Evolutionary conservation across 2,888 invertebrate genomes (phyloP).

Genomic region (Brachypterus glaber): DNA sequence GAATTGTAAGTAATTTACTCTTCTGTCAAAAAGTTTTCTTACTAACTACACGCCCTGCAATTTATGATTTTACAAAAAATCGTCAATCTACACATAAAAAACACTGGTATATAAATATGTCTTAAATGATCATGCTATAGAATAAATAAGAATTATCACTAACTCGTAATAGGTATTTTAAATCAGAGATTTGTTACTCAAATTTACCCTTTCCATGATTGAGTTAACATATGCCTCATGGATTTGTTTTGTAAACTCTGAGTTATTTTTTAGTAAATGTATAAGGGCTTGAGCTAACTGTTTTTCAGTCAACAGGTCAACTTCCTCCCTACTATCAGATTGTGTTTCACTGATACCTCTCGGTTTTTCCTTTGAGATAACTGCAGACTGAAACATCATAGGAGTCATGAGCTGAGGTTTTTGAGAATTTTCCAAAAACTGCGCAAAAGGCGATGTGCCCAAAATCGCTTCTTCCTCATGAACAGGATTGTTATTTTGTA

Average conservation of each 20-base stretch:
- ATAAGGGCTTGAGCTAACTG: conserved; percentile 84
- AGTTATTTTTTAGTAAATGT: conserved; percentile 77
- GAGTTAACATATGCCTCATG: conserved; percentile 90
- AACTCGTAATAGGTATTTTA: no score
- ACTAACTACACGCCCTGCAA: no score
- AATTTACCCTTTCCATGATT: conserved; percentile 51
- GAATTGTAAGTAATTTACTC: no score
- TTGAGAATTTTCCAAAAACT: conserved; percentile 46
- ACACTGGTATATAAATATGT: no score
- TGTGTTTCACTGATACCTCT: conserved; percentile 8
- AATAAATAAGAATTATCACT: no score
- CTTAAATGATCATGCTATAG: no score
- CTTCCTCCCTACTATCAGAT: conserved; percentile 27
- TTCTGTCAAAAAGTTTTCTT: no score
- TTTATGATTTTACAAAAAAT: no score
- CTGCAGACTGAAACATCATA: conserved; percentile 64
- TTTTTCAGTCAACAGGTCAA: conserved; percentile 75
- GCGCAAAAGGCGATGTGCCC: conserved; percentile 46
- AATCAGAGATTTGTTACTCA: conserved; percentile 11
- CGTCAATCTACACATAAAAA: no score
- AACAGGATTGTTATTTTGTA: conserved; percentile 25
- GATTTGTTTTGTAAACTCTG: conserved; percentile 77
- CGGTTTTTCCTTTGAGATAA: conserved; percentile 30
- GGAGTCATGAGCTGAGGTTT: conserved; percentile 78
- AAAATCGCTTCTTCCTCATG: conserved; percentile 19